phyloP scores from a whole-genome alignment of 2,797 vertebrate genomes.

The Periophthalmus magnuspinnatus region DNA sequence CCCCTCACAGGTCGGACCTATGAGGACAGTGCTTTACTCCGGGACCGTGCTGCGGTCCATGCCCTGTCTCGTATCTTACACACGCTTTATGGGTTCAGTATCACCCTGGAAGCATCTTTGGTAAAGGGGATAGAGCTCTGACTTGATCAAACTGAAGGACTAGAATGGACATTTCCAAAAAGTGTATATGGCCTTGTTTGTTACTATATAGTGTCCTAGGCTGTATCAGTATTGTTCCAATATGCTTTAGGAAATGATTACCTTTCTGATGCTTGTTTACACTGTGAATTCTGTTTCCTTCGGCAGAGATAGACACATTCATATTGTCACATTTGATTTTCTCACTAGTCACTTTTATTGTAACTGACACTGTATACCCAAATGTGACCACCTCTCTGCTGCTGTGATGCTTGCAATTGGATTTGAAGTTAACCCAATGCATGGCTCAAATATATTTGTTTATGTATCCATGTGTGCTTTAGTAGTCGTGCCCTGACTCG shows the following conservation, averaged over 20 bases:
- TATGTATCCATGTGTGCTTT: slow-evolving; percentile 59
- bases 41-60: slow-evolving; percentile 85
- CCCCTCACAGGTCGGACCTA: slow-evolving; percentile 86
- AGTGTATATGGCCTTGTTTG: slow-evolving; percentile 61
- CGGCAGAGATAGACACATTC: slow-evolving; percentile 39
- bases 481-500: slow-evolving; percentile 50
- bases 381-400: slow-evolving; percentile 46
- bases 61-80: slow-evolving; percentile 89
- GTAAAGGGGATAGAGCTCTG: slow-evolving; percentile 95
- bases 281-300: slow-evolving; percentile 68
- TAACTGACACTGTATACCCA: slow-evolving; percentile 31
- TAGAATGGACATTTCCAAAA: neutral
- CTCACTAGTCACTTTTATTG: slow-evolving; percentile 37
- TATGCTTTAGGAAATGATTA: slow-evolving; percentile 65
- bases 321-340: slow-evolving; percentile 45
- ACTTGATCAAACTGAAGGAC: slow-evolving; percentile 36
- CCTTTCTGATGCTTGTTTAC: slow-evolving; percentile 67
- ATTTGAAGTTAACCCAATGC: slow-evolving; percentile 64
- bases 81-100: slow-evolving; percentile 90
- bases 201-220: slow-evolving; percentile 54
- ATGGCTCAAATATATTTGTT: slow-evolving; percentile 67
- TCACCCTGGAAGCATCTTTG: slow-evolving; percentile 90
- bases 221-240: slow-evolving; percentile 29
- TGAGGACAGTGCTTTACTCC: slow-evolving; percentile 89
- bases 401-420: slow-evolving; percentile 66